Evolutionary conservation across 2,888 invertebrate genomes (phyloP), one percentile per base, ranked within the genome.

Genomic region (Deroplatys truncata): DNA sequence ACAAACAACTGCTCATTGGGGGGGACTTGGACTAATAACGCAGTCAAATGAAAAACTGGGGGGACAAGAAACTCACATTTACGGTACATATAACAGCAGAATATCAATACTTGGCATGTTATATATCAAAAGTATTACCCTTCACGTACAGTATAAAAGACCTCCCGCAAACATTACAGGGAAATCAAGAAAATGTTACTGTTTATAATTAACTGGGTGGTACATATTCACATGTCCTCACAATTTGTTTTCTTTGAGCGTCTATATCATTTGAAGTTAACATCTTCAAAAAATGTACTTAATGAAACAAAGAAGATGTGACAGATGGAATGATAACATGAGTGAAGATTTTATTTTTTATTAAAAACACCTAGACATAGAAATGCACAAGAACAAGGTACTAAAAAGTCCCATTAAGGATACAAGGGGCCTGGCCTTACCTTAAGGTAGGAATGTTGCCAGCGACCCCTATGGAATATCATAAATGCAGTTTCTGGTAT

Each of bases 401-500:
- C 31, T 84, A 28, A 88, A 72, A 56, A 82, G 35, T 29, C 82
- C 82, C 85, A 49, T 25, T n/a, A 72, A 72, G 85, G 35, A 43
- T 35, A 31, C 15, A 85, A 49, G 49, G 85, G 85, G 35, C 28
- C 28, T 85, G 43, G 49, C 85, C 31, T 43, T 29, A n/a, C 85
- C 28, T 31, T 85, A 20, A 28, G 20, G 56, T 35, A 87, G 16
- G 35, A 29, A 31, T 84, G 20, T 2, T 15, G 72, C 49, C 86
- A 28, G 35, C 28, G 31, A 28, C 43, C 90, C 49, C 88, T 28
- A 43, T 84, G n/a, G 86, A 88, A 84, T 90, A 88, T 88, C 72
- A 87, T 90, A 90, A 90, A 90, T 90, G 90, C 90, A 90, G 83
- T 88, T 86, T 90, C 90, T 90, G 90, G 90, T 89, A 90, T 85